Evolutionary conservation across 2,113 vertebrate species (phyloP).

Genomic region (Chamaetylas fuelleborni): DNA sequence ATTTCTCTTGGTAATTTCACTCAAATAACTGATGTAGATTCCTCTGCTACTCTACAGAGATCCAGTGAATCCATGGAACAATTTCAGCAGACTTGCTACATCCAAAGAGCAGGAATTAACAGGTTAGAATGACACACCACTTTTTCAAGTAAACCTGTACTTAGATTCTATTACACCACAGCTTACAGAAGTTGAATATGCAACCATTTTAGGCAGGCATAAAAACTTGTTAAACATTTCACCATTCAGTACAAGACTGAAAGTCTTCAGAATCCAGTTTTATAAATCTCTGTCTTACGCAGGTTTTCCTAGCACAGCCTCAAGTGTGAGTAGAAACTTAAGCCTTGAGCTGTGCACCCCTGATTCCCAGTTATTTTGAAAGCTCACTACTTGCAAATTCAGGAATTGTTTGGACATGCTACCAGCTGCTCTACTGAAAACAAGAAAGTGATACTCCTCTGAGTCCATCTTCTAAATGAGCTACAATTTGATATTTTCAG

Average conservation of each 20-base stretch:
- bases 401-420: background rate
- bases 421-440: background rate
- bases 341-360: background rate
- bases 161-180: background rate
- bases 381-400: background rate
- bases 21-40: background rate
- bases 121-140: background rate
- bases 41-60: background rate
- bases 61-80: fast-evolving
- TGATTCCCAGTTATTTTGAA: background rate
- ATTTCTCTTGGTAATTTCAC: background rate
- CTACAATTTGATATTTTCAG: background rate
- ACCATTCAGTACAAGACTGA: background rate
- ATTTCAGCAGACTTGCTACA: background rate
- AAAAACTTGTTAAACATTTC: background rate
- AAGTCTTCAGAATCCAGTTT: background rate
- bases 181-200: background rate
- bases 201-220: background rate
- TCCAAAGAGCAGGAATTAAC: background rate
- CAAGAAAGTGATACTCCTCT: background rate
- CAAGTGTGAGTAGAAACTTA: background rate
- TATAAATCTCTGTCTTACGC: background rate
- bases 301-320: background rate
- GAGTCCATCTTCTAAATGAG: background rate
- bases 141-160: background rate